Conservation (phyloP, 1,140 invertebrate genomes). For the Pogonomyrmex barbatus region DNA sequence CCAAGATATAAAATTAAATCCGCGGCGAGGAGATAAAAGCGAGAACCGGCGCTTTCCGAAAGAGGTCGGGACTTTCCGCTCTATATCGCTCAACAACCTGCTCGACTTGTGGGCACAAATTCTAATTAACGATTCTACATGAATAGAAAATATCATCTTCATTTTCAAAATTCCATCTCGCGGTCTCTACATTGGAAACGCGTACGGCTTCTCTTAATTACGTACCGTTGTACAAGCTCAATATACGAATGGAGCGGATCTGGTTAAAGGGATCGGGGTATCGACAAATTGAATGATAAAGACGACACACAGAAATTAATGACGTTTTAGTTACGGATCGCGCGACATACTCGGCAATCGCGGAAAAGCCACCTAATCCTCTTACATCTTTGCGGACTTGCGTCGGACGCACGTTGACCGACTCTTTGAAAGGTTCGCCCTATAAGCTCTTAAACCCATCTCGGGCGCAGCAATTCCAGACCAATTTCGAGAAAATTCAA, state of each 20-base stretch:
- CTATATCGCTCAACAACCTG: constrained; percentile 38
- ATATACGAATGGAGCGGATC: constrained; percentile 36
- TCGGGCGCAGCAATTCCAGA: constrained; percentile 72
- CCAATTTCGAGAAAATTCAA: constrained; percentile 74
- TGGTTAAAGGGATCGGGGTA: constrained; percentile 31
- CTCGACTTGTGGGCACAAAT: constrained; percentile 28
- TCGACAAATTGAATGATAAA: constrained; percentile 68
- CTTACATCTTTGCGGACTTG: constrained; percentile 68
- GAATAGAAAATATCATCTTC: constrained; percentile 22
- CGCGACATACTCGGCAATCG: constrained; percentile 69
- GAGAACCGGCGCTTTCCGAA: constrained; percentile 1
- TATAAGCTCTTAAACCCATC: constrained; percentile 76
- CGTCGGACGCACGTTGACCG: constrained; percentile 63
- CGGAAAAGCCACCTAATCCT: constrained; percentile 71
- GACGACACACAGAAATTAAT: constrained; percentile 74
- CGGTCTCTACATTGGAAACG: not conserved
- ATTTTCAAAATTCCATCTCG: constrained; percentile 26
- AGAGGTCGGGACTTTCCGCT: constrained; percentile 46
- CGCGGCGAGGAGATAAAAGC: constrained; percentile 30
- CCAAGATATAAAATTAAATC: constrained; percentile 55
- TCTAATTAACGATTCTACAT: constrained; percentile 50
- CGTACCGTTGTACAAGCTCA: not conserved
- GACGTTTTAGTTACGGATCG: constrained; percentile 64
- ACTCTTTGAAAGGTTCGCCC: constrained; percentile 65
- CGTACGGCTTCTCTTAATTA: constrained; percentile 22